These are phyloP conservation scores for Lochmaea capreae DNA, from an alignment of 2,888 invertebrate species.

Conservation along the genomic window DNA sequence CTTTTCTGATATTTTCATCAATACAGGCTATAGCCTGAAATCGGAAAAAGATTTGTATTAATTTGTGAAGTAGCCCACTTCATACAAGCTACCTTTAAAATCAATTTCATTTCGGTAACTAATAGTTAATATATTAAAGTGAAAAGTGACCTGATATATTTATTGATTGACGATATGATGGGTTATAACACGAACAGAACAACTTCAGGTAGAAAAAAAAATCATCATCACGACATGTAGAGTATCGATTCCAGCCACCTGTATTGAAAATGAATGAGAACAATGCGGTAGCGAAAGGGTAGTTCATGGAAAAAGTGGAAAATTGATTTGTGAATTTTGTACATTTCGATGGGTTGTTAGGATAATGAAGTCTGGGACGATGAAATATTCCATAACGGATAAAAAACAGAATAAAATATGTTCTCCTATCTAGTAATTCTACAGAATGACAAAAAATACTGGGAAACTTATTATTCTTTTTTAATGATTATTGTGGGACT, in stretches of 20 bases:
- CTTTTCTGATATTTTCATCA: too few relatives aligned
- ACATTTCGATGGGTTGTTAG: neutral
- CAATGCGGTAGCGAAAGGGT: slow-evolving; percentile 6
- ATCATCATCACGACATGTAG: slow-evolving; percentile 47
- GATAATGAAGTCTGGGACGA: neutral
- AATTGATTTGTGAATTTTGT: slow-evolving; percentile 3
- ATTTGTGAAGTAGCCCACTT: neutral
- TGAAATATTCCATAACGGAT: neutral
- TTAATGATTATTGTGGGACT: too few relatives aligned
- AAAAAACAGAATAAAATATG: neutral
- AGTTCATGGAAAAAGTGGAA: slow-evolving; percentile 6
- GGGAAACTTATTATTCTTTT: too few relatives aligned
- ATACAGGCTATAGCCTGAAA: too few relatives aligned
- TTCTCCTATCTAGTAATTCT: too few relatives aligned
- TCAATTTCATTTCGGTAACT: neutral
- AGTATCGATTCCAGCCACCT: slow-evolving; percentile 48
- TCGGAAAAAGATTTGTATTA: neutral
- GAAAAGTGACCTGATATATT: slow-evolving; percentile 6
- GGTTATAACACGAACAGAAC: slow-evolving; percentile 8
- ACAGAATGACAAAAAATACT: too few relatives aligned
- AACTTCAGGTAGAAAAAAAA: slow-evolving; percentile 44
- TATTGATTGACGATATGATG: slow-evolving; percentile 9
- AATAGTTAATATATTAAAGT: neutral
- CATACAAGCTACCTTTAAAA: neutral
- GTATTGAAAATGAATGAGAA: slow-evolving; percentile 24